Base-by-base conservation (phyloP, 2,113 vertebrate genomes). In the Sinosuthora webbiana region DNA sequence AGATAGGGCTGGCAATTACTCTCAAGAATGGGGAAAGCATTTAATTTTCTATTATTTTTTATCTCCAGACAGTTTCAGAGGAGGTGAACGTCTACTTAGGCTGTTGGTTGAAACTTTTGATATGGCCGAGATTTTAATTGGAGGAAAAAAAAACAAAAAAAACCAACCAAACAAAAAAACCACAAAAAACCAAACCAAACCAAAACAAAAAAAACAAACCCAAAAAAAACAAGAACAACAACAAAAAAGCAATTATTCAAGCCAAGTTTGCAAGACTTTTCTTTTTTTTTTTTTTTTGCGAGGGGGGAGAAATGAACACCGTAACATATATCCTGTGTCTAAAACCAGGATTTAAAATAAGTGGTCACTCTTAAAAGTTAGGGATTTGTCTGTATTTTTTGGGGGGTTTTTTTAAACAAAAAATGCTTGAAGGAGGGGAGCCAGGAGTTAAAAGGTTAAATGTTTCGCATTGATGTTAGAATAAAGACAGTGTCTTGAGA, bases 361-460 rank as follows among this genome's bases (percentile, higher is more conserved):
- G 0, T 52, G 6, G 2, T 73, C 27, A 39, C 19, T 80, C 30
- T 90, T 73, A 49, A 77, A 83, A 62, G 4, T 57, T 45, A 42
- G 11, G 7, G 9, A 47, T 28, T 30, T 57, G 24, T 57, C 13
- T 57, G 4, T 45, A 13, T 23, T 19, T 20, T 44, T 25, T 6
- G 16, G 42, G 14, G 42, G 42, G 8, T 28, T 21, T 56, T 19
- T 5, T 20, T 31, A 55, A 31, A 14, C 22, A 4, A 44, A 55
- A 79, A 94, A 13, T 2, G 37, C 22, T 80, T 64, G 25, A 44
- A 25, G 19, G 47, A 30, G 35, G 13, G 31, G 17, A 63, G 25
- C 23, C 53, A 76, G 85, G 15, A 92, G 17, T 94, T 82, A 92
- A 96, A 88, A 93, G 86, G 83, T 96, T 96, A 95, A 95, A 79